Evolutionary conservation across 2,888 invertebrate species (phyloP).

Genomic region (Agrotis exclamationis): DNA sequence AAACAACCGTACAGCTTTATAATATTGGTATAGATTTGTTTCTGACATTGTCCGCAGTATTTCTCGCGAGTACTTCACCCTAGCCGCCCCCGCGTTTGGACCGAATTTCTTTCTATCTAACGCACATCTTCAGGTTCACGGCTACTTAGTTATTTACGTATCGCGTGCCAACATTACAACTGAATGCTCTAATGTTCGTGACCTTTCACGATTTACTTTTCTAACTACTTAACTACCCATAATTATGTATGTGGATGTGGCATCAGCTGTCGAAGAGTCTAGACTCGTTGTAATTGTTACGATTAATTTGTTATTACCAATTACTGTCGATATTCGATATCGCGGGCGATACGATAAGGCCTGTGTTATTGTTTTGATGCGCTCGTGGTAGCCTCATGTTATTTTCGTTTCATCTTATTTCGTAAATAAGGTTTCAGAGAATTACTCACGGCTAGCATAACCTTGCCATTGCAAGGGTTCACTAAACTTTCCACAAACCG

Average conservation of each 20-base stretch:
- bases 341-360: conserved; percentile 36
- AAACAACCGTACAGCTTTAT: too few relatives aligned
- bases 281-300: conserved; percentile 33
- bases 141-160: conserved; percentile 71
- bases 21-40: too few relatives aligned
- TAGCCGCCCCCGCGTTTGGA: conserved; percentile 61
- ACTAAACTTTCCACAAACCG: conserved; percentile 22
- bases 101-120: conserved; percentile 66
- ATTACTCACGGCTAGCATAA: not conserved
- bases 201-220: conserved; percentile 66
- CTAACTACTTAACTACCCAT: conserved; percentile 49
- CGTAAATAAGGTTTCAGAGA: not conserved
- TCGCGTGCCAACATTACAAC: conserved; percentile 71
- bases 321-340: conserved; percentile 45
- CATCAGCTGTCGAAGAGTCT: conserved; percentile 59
- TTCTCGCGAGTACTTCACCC: conserved; percentile 22
- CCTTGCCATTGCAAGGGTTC: conserved; percentile 6
- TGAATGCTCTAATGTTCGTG: conserved; percentile 47
- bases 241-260: conserved; percentile 48
- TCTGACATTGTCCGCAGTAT: conserved; percentile 11
- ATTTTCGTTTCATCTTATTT: conserved; percentile 6
- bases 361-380: conserved; percentile 56
- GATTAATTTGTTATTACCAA: conserved; percentile 32
- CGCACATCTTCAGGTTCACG: conserved; percentile 76
- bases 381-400: conserved; percentile 16